phyloP scores from a whole-genome alignment of 2,888 invertebrate species.

The Catocala sponsa region DNA sequence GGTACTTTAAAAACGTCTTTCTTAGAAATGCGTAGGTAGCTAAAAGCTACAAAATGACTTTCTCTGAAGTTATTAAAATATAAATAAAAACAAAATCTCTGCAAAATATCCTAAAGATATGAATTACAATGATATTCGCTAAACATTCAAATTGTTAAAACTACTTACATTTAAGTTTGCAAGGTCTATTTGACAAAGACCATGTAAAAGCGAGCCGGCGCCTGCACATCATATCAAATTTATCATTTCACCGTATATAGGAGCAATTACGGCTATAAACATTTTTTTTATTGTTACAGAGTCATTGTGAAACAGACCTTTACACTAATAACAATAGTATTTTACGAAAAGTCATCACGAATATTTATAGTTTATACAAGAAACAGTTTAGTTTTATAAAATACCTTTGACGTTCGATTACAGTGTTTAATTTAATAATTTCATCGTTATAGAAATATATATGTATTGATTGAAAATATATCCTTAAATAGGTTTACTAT shows the following conservation, averaged over 20 bases:
- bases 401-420: conserved; percentile 14
- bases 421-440: no score
- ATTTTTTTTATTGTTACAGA: background rate
- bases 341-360: conserved; percentile 24
- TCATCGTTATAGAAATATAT: no score
- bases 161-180: conserved; percentile 40
- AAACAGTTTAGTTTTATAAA: conserved; percentile 5
- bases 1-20: no score
- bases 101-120: conserved; percentile 40
- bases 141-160: conserved; percentile 45
- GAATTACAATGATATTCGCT: conserved; percentile 38
- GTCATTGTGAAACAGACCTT: conserved; percentile 8
- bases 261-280: background rate
- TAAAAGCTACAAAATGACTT: background rate
- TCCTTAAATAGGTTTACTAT: no score
- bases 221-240: no score
- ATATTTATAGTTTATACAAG: conserved; percentile 17
- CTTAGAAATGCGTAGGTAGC: no score
- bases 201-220: no score
- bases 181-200: background rate
- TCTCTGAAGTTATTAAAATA: background rate
- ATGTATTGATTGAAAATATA: no score
- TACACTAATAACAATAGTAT: conserved; percentile 33
- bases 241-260: no score
- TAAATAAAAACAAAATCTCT: background rate